Evolutionary conservation across 2,888 invertebrate species (phyloP), one percentile per base, ranked within the genome.

Genomic region (Troides helena): DNA sequence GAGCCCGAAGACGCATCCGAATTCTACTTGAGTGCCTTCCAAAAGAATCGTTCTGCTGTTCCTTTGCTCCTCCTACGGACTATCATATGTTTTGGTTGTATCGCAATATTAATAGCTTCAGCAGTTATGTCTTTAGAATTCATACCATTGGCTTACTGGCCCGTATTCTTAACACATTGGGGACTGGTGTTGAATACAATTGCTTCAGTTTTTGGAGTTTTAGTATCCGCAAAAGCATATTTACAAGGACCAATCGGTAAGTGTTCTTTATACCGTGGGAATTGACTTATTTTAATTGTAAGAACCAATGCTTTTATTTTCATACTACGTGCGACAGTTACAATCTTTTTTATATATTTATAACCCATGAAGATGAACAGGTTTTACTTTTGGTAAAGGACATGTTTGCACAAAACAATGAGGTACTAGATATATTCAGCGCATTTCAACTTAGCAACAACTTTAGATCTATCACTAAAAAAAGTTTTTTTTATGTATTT

Each of bases 161-260:
- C 81, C n/a, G 85, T 89, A 72, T 91, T 81, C 66, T 75, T 92
- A 74, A 92, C 91, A 17, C 89, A 90, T 71, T 92, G 91, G 91
- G 91, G 91, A 1, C 69, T 91, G 0, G 0, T 87, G 0, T 74
- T 87, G 1, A 89, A 86, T 57, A 81, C 86, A 7, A 68, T 83
- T 0, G 79, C 87, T 8, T 77, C 87, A 21, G 84, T 81, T 53
- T 77, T 86, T 30, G 88, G 82, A 6, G 80, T 84, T 30, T 74
- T 74, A 4, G 78, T 90, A 10, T 90, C 90, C 12, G 65, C 79
- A 6, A 71, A 66, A 69, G 85, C 81, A 2, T 83, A 77, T 71
- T 62, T 78, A 0, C 73, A 72, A 56, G 87, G 85, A 76, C 78
- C 83, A 21, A 78, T 83, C 56, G 89, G 91, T 92, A 77, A 87